Conservation (phyloP, 2,113 vertebrate species). For the Phasianus colchicus region DNA sequence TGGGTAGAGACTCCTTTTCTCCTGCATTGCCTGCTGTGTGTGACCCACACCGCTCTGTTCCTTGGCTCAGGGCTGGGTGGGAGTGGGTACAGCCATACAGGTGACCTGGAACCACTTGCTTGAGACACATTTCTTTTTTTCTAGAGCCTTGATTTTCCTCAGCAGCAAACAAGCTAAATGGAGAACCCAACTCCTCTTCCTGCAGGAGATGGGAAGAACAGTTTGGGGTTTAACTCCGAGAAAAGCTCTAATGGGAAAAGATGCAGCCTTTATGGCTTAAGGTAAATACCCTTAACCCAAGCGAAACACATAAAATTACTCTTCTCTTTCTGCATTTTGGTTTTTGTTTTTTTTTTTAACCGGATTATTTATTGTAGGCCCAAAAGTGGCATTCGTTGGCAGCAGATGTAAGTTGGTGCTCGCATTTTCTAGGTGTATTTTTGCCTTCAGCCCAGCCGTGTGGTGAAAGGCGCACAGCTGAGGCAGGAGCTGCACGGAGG, state of each 20-base stretch:
- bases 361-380: neutral
- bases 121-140: neutral
- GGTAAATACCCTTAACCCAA: neutral
- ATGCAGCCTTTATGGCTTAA: neutral
- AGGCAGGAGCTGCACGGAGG: neutral
- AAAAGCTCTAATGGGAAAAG: neutral
- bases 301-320: neutral
- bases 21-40: too few relatives aligned
- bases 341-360: neutral
- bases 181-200: neutral
- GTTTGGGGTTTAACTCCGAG: neutral
- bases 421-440: neutral
- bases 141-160: neutral
- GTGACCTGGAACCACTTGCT: neutral
- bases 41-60: too few relatives aligned
- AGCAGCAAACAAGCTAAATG: neutral
- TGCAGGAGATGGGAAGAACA: neutral
- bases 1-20: neutral
- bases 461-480: too few relatives aligned
- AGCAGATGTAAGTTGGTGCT: neutral
- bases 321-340: neutral
- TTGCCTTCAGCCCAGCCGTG: accelerated
- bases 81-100: neutral
- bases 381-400: neutral
- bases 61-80: neutral